Evolutionary conservation across 2,888 invertebrate species (phyloP).

Genomic region (Germaria angustata): DNA sequence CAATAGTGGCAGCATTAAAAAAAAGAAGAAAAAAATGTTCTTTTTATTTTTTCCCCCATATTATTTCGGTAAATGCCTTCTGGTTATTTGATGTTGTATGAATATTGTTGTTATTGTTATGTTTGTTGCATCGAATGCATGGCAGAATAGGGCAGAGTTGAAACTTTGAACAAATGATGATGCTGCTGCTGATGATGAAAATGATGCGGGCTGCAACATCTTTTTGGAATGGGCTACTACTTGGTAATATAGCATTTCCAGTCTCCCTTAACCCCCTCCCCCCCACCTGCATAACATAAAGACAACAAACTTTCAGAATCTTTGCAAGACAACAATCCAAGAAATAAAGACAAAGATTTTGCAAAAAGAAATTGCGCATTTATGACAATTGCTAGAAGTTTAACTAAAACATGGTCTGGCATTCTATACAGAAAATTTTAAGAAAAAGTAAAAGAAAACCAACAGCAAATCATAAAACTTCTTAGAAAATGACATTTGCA

Average conservation of each 20-base stretch:
- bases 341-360: constrained; percentile 3
- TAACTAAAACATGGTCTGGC: constrained; percentile 46
- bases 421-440: constrained; percentile 7
- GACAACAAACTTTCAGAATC: constrained; percentile 31
- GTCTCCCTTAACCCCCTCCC: too few relatives aligned
- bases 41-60: background rate
- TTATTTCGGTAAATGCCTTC: constrained; percentile 62
- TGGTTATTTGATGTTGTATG: constrained; percentile 61
- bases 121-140: constrained; percentile 46
- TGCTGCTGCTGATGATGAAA: constrained; percentile 18
- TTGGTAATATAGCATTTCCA: background rate
- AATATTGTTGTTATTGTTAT: constrained; percentile 33
- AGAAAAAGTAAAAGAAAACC: background rate
- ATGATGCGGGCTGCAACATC: constrained; percentile 31
- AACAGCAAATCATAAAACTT: constrained; percentile 53
- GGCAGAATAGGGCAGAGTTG: constrained; percentile 60
- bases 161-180: constrained; percentile 64
- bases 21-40: constrained; percentile 24
- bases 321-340: constrained; percentile 41
- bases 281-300: background rate
- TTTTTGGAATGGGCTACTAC: constrained; percentile 13
- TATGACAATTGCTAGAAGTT: constrained; percentile 61
- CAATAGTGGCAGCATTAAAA: constrained; percentile 38
- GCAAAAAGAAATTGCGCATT: constrained; percentile 50
- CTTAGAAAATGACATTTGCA: constrained; percentile 60